A percentile compares a stretch with the other conserved stretches of the same genome.
Evolutionary conservation across 2,888 invertebrate genomes (phyloP).

Genomic region (Eumacrocentrus americanus): DNA sequence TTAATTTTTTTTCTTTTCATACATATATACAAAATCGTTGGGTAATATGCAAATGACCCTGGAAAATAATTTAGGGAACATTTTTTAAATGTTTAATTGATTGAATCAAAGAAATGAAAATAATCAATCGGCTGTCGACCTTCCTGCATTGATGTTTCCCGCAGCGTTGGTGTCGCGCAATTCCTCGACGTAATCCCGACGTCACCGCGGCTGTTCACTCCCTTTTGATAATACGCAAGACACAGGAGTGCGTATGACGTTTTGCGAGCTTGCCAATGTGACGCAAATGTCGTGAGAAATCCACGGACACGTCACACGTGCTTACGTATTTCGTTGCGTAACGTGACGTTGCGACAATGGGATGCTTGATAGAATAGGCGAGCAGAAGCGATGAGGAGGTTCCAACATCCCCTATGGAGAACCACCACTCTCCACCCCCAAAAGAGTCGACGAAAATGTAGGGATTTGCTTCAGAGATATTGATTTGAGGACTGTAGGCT

Average conservation of each 20-base stretch:
- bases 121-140: conserved; percentile 10
- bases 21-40: too few species aligned
- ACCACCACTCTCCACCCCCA: too few species aligned
- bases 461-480: too few species aligned
- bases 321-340: conserved; percentile 29
- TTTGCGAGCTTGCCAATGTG: too few species aligned
- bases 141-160: conserved; percentile 25
- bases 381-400: conserved; percentile 36
- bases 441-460: too few species aligned
- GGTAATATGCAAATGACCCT: too few species aligned
- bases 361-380: conserved; percentile 47
- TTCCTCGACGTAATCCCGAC: conserved; percentile 26
- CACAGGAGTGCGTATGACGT: too few species aligned
- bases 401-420: background rate
- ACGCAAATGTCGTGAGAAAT: conserved; percentile 22
- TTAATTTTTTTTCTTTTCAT: too few species aligned
- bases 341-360: conserved; percentile 49
- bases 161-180: conserved; percentile 19
- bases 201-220: too few species aligned
- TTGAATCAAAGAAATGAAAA: background rate
- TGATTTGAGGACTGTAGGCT: background rate
- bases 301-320: conserved; percentile 18
- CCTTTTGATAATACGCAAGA: too few species aligned
- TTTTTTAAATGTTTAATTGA: background rate
- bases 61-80: too few species aligned